Base-by-base conservation (phyloP, 2,888 invertebrate genomes). In the Agonopterix subpropinquella region DNA sequence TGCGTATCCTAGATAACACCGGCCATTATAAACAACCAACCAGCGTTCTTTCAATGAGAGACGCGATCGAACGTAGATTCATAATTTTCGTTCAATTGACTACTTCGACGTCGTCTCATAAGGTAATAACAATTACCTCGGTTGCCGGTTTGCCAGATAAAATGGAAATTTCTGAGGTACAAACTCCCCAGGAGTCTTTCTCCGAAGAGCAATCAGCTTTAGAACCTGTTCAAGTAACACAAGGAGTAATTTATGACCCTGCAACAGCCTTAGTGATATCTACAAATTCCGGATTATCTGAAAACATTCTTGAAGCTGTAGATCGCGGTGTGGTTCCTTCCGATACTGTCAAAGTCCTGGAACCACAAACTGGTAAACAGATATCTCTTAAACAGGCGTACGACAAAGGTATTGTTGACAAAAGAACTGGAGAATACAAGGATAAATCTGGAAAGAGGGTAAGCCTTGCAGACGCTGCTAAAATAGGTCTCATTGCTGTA, bases 211-310 rank as follows among this genome's bases (percentile, higher is more conserved):
- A 80, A 53, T 73, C 84, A 2, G 84, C 84, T 13, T 83, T 91
- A 56, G 93, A 94, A 72, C 95, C 94, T 0, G 80, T 95, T 8
- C 92, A 94, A 81, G 90, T 95, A 46, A 86, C 90, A 35, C 92
- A 92, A 0, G 94, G 94, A 7, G 86, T 94, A 4, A 94, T 95
- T 55, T 95, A 93, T 71, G 95, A 96, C 76, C 95, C 96, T 0
- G 90, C 92, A 1, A 93, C 94, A 9, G 92, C 94, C 2, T 77
- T 93, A 52, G 92, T 96, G 9, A 92, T 94, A 62, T 92, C 93
- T 47, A 92, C 94, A 1, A 91, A 92, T 49, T 91, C 90, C 9
- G 93, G 93, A 36, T 89, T 92, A 67, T 92, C 94, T 0, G 91
- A 92, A 59, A 93, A 93, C 67, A 89, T 96, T 49, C 72, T 95